Percentiles rank a stretch among this genome's conserved stretches.
Conservation (phyloP, 2,797 vertebrate species). For the Rhadinocentrus ornatus region DNA sequence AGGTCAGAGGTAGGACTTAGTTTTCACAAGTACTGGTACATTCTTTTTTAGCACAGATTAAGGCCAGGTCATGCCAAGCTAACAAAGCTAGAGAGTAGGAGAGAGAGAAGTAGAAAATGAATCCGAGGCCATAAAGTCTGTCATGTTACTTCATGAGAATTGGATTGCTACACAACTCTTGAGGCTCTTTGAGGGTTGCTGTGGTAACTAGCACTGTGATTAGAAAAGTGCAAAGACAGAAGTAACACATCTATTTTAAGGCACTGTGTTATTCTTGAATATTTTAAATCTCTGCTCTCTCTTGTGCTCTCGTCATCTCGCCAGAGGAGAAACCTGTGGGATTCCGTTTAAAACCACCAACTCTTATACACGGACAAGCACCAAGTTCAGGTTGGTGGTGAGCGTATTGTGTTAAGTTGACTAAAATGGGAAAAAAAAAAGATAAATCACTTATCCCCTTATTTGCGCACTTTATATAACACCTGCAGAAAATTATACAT, state of each 20-base stretch:
- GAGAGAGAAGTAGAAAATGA: slow-evolving; percentile 35
- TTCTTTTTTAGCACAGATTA: slow-evolving; percentile 20
- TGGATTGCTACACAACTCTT: slow-evolving; percentile 23
- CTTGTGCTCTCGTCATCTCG: slow-evolving; percentile 52
- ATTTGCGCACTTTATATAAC: background rate
- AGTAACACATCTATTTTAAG: slow-evolving; percentile 17
- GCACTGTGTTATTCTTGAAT: slow-evolving; percentile 29
- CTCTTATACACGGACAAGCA: slow-evolving; percentile 96
- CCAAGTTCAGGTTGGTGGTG: slow-evolving; percentile 91
- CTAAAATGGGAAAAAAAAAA: slow-evolving; percentile 4
- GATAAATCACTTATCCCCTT: background rate
- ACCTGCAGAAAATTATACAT: background rate
- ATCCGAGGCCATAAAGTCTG: slow-evolving; percentile 36
- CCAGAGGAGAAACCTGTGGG: slow-evolving; percentile 96
- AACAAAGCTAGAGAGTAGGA: slow-evolving; percentile 46
- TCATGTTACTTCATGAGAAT: slow-evolving; percentile 14
- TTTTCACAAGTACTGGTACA: slow-evolving; percentile 18
- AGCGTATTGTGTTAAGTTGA: slow-evolving; percentile 1
- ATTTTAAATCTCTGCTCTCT: slow-evolving; percentile 25
- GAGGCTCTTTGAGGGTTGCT: slow-evolving; percentile 38
- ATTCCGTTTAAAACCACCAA: slow-evolving; percentile 97
- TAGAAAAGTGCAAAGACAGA: slow-evolving; percentile 47
- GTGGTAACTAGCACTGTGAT: slow-evolving; percentile 42
- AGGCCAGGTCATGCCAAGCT: slow-evolving; percentile 30
- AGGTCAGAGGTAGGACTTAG: background rate